Conservation (phyloP, 2,113 vertebrate genomes). For the Anarhynchus alexandrinus region DNA sequence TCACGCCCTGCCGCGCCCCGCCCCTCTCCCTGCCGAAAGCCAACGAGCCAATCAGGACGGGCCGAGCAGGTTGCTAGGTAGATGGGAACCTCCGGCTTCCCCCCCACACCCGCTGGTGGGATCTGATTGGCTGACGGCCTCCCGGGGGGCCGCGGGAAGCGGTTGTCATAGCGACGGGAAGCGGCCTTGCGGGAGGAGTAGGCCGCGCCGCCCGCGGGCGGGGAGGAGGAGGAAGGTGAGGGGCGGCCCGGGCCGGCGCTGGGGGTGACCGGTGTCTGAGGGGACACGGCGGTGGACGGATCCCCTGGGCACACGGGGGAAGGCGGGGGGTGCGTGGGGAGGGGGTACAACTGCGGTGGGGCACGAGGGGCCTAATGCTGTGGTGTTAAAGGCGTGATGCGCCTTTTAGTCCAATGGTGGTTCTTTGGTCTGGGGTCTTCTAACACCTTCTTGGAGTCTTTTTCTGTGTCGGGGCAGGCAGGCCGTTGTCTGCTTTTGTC, state of each 20-base stretch:
- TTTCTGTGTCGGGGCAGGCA: background rate
- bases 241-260: background rate
- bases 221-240: background rate
- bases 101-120: background rate
- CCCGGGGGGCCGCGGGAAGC: background rate
- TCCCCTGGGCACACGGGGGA: background rate
- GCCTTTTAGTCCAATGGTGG: background rate
- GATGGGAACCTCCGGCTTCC: background rate
- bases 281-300: background rate
- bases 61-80: slow-evolving; percentile 1
- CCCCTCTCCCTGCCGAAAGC: background rate
- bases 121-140: background rate
- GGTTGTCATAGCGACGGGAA: slow-evolving; percentile 7
- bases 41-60: background rate
- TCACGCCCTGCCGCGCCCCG: background rate
- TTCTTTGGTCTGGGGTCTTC: background rate
- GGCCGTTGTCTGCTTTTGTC: background rate
- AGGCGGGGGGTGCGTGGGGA: too few species aligned
- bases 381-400: background rate
- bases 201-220: background rate
- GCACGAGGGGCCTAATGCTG: too few species aligned
- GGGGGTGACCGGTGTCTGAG: background rate
- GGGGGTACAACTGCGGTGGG: background rate
- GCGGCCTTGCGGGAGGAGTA: background rate
- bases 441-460: background rate